Evolutionary conservation across 2,888 invertebrate species (phyloP), one percentile per base, ranked within the genome.

Genomic region (Beris morrisii): DNA sequence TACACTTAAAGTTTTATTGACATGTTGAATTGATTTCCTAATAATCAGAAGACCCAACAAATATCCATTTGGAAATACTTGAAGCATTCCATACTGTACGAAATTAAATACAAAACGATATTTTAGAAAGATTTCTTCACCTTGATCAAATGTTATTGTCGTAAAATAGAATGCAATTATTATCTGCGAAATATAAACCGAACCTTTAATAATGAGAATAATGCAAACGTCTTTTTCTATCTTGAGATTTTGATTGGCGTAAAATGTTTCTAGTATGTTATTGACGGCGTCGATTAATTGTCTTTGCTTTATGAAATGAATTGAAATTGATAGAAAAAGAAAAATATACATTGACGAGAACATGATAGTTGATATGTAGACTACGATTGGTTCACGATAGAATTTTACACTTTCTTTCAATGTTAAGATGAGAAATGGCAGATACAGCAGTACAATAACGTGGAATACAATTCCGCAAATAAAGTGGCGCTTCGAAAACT

Each of bases 361-460:
- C 5, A 46, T 28, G n/a, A 59, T 1, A n/a, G 46, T 2, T 30
- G 46, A 31, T 13, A 59, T 46, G 48, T 59, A 48, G 22, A 31
- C n/a, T 4, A 59, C 48, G 11, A 59, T 15, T 11, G 58, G 58
- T n/a, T 59, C 58, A 31, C n/a, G 1, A 12, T 46, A 59, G n/a
- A 59, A 59, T 46, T n/a, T 15, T 4, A 46, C 31, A 48, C 32
- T 31, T 22, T 22, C 22, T 22, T 32, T 38, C 13, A 50, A 50
- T 15, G 61, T 61, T 22, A 13, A 13, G 6, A 32, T 9, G 12
- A 61, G 31, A 28, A 28, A 61, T 22, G 61, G 61, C 7, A 38
- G 50, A 11, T 5, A 38, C 6, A 31, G 9, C 3, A 15, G 15
- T 12, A 50, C 9, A 12, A 52, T 12, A 4, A 12, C n/a, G 9